phyloP scores from a whole-genome alignment of 2,113 vertebrate genomes.

The Scartelaos histophorus region DNA sequence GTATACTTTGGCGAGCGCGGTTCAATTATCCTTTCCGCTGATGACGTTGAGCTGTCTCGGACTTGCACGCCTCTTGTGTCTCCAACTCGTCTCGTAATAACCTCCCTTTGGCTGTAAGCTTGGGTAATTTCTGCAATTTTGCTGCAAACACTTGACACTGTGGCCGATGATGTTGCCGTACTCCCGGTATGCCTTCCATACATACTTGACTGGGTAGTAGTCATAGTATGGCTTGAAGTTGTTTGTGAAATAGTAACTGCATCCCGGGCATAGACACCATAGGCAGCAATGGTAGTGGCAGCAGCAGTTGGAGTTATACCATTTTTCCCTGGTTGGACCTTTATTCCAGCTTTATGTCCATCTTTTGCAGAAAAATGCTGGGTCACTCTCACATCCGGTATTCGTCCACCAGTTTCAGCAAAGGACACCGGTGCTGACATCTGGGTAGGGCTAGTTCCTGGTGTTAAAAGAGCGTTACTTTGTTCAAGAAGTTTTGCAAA shows the following conservation, averaged over 20 bases:
- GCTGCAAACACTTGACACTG: conserved; percentile 76
- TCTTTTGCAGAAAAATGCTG: conserved; percentile 93
- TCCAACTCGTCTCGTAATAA: conserved; percentile 70
- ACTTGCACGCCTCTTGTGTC: conserved; percentile 68
- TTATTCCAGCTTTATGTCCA: conserved; percentile 82
- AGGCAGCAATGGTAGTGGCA: conserved; percentile 77
- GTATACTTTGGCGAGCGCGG: conserved; percentile 79
- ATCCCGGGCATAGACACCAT: conserved; percentile 79
- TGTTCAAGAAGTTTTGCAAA: conserved; percentile 82
- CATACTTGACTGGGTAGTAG: conserved; percentile 66
- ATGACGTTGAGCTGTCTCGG: conserved; percentile 73
- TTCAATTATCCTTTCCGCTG: conserved; percentile 67
- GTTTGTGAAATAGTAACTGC: conserved; percentile 77
- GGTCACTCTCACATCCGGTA: conserved; percentile 92
- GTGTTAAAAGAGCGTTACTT: conserved; percentile 82
- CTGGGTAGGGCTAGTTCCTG: conserved; percentile 95
- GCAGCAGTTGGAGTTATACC: conserved; percentile 74
- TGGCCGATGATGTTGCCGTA: conserved; percentile 64
- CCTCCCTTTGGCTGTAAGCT: conserved; percentile 79
- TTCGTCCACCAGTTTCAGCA: conserved; percentile 73
- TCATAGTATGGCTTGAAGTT: conserved; percentile 71
- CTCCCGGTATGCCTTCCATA: conserved; percentile 66
- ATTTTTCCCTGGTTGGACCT: conserved; percentile 78
- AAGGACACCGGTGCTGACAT: conserved; percentile 91
- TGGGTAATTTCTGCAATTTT: conserved; percentile 81